Conservation (phyloP, 2,797 vertebrate species). For the Diplodus sargus region DNA sequence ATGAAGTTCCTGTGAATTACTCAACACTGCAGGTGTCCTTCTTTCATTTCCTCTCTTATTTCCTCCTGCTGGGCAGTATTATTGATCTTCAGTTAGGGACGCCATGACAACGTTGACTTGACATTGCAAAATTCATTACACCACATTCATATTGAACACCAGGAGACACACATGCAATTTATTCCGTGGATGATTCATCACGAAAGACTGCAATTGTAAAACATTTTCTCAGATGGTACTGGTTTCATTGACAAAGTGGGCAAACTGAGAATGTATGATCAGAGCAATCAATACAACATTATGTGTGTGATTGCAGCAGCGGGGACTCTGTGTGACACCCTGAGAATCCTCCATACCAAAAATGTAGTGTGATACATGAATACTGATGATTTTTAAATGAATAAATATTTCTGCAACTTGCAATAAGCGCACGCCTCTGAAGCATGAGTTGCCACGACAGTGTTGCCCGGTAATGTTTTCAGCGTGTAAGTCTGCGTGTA, state of each 20-base stretch:
- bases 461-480: too few species aligned
- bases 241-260: neutral
- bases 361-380: neutral
- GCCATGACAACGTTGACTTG: neutral
- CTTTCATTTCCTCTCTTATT: neutral
- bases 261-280: slow-evolving; percentile 12
- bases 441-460: neutral
- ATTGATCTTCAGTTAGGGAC: neutral
- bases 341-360: neutral
- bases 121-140: neutral
- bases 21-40: neutral
- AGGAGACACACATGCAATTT: neutral
- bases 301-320: slow-evolving; percentile 5
- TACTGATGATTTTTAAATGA: neutral
- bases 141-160: neutral
- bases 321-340: slow-evolving; percentile 32
- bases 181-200: neutral
- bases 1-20: neutral
- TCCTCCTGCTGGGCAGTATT: neutral
- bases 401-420: neutral
- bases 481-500: too few species aligned
- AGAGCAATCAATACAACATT: neutral
- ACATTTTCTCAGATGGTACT: slow-evolving; percentile 9
- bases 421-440: neutral
- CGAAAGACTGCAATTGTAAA: too few species aligned